Conservation (phyloP, 2,888 invertebrate genomes). For the Dromius quadrimaculatus region DNA sequence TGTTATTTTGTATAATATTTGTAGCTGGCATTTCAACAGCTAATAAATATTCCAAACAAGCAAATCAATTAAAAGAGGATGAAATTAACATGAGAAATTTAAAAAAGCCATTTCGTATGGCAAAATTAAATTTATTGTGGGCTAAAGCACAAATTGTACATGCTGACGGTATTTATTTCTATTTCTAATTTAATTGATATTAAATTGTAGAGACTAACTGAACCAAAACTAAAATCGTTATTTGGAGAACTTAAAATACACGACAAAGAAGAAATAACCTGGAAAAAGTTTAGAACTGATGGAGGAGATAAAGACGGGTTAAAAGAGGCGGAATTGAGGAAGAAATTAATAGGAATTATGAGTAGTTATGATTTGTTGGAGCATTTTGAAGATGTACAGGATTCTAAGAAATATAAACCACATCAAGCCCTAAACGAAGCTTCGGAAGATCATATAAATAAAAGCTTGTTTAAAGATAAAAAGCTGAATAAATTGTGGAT, state of each 20-base stretch:
- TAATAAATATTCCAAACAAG: constrained; percentile 77
- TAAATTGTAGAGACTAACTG: constrained; percentile 88
- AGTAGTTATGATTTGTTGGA: constrained; percentile 83
- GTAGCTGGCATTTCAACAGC: neutral
- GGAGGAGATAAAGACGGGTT: constrained; percentile 89
- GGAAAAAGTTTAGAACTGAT: constrained; percentile 84
- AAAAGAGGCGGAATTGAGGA: constrained; percentile 83
- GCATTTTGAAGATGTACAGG: constrained; percentile 79
- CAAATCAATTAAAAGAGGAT: constrained; percentile 67
- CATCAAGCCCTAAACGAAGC: constrained; percentile 68
- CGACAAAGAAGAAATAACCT: constrained; percentile 90
- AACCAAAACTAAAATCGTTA: constrained; percentile 85
- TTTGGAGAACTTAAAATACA: constrained; percentile 92
- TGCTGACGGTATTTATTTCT: too few species aligned
- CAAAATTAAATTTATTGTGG: constrained; percentile 91
- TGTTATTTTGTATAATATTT: too few species aligned
- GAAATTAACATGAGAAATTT: constrained; percentile 73
- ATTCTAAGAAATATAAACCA: constrained; percentile 71
- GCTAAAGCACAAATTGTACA: constrained; percentile 88
- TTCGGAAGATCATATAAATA: constrained; percentile 75
- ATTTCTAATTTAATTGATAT: too few species aligned
- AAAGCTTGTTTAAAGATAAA: constrained; percentile 88
- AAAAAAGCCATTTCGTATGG: constrained; percentile 90
- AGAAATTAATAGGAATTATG: constrained; percentile 86
- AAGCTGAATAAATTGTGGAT: constrained; percentile 91